Base-by-base conservation (phyloP, 2,888 invertebrate genomes). In the Callyntrura guangdongensis region DNA sequence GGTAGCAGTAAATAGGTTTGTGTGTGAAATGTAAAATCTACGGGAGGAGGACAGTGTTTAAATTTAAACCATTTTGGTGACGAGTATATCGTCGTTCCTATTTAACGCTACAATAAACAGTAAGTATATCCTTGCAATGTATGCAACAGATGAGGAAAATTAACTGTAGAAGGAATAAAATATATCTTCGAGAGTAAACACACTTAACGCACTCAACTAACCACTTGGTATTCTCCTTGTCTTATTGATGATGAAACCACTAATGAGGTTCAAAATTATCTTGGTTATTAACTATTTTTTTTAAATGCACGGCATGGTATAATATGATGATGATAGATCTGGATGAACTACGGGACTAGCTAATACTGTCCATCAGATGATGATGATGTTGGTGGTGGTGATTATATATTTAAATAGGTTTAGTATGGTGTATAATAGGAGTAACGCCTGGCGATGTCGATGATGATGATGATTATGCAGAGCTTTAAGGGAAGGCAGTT, bases 121-220 rank as follows among this genome's bases (percentile, higher is more conserved):
- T 45, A 9, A 72, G 14, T 8, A 72, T 72, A 45, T n/a, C 12
- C 74, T 49, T 61, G 0, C 22, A 47, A 47, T 22, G 49, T 74
- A 47, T 49, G 49, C 47, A 45, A 8, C 20, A 47, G 20, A 2
- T 0, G 11, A 49, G 20, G 17, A 49, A 74, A 12, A 9, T n/a
- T 11, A 74, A 36, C 49, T 47, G 69, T 69, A 45, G 69, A 36
- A 69, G 69, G 11, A 74, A 72, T 45, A 17, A 1, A 17, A n/a
- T 6, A 9, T n/a, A n/a, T n/a, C n/a, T n/a, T n/a, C n/a, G 5
- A 47, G 45, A 17, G 9, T n/a, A 17, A 74, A 72, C 6, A 20
- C 74, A 74, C 74, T 72, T 36, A 6, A 74, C 17, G 49, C 74
- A 74, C 74, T 49, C 74, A 74, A 61, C 61, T 14, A 61, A 45